Evolutionary conservation across 2,113 vertebrate genomes (phyloP).

Genomic region (Zapornia atra): DNA sequence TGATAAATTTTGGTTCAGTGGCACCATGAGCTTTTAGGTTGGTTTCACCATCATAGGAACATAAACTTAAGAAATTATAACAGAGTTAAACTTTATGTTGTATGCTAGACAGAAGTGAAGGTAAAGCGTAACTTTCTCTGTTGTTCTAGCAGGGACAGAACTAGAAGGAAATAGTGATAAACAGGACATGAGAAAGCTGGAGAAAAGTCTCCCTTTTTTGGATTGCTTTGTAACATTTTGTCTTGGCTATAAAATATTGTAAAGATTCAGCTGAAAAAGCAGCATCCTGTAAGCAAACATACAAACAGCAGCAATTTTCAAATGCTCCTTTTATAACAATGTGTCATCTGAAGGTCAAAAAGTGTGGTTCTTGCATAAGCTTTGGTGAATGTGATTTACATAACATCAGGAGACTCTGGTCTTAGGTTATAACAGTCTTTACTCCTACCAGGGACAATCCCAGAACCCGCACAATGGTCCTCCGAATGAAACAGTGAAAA

Average conservation of each 20-base stretch:
- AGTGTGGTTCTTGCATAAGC: not conserved
- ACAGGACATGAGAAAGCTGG: not conserved
- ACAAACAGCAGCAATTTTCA: not conserved
- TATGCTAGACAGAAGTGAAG: not conserved
- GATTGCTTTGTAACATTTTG: not conserved
- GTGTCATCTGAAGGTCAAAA: not conserved
- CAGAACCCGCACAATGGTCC: not conserved
- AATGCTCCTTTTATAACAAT: not conserved
- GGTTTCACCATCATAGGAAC: not conserved
- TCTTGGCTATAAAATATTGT: not conserved
- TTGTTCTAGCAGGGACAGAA: not conserved
- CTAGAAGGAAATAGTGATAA: not conserved
- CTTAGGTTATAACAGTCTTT: not conserved
- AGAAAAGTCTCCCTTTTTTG: not conserved
- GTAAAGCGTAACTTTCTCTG: not conserved
- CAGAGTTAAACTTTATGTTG: not conserved
- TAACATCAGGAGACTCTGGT: constrained; percentile 13
- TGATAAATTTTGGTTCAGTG: not conserved
- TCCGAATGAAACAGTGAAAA: constrained; percentile 40
- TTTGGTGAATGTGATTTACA: constrained; percentile 35
- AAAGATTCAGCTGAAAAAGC: not conserved
- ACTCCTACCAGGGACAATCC: not conserved
- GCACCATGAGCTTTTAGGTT: not conserved
- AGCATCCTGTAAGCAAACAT: rapidly evolving
- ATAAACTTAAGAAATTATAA: not conserved